Conservation (phyloP, 2,888 invertebrate genomes). For the Idaea aversata region DNA sequence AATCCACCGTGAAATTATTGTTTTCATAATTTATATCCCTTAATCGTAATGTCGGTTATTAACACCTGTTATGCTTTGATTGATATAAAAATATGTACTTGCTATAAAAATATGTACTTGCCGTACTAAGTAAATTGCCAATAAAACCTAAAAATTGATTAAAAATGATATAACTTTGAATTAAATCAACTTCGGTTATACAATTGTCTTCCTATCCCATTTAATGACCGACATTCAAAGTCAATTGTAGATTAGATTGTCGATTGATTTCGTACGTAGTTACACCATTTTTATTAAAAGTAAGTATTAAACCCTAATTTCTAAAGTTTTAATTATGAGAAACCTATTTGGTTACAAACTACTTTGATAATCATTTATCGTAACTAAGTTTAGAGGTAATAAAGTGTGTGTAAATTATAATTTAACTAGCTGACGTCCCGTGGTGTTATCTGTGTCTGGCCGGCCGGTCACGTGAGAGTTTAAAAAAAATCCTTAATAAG, state of each 20-base stretch:
- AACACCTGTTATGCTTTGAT: not conserved
- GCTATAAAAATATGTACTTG: not conserved
- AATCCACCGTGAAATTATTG: slow-evolving; percentile 7
- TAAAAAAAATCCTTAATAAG: not conserved
- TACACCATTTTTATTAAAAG: not conserved
- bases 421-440: not conserved
- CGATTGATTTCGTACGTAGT: too few species aligned
- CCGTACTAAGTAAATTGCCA: not conserved
- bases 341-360: not conserved
- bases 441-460: not conserved
- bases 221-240: too few species aligned
- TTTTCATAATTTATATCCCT: slow-evolving; percentile 10
- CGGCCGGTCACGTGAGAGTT: not conserved
- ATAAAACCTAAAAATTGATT: not conserved
- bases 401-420: not conserved
- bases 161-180: not conserved
- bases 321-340: not conserved
- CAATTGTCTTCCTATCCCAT: too few species aligned
- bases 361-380: slow-evolving; percentile 5
- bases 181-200: too few species aligned
- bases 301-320: not conserved
- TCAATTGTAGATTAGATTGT: too few species aligned
- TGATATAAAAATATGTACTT: not conserved
- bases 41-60: not conserved
- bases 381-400: slow-evolving; percentile 2